Conservation (phyloP, 2,797 vertebrate species). For the Limosa lapponica region DNA sequence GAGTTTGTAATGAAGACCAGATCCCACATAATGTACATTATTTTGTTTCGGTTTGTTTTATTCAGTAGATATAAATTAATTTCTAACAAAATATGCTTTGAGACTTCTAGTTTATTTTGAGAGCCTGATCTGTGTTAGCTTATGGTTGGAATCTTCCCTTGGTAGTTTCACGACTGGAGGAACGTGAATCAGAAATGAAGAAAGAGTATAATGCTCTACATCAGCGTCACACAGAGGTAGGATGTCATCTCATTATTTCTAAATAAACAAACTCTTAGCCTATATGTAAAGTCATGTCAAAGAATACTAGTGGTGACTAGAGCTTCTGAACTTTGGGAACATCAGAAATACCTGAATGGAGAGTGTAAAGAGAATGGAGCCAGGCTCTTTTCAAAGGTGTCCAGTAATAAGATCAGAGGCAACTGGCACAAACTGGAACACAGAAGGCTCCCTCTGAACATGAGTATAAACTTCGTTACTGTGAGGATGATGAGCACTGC, state of each 20-base stretch:
- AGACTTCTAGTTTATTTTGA: background rate
- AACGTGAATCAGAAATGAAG: constrained; percentile 97
- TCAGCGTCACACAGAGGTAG: constrained; percentile 97
- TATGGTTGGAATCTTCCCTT: constrained; percentile 24
- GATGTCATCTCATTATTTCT: background rate
- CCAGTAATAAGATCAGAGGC: background rate
- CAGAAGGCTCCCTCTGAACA: background rate
- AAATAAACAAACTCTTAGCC: background rate
- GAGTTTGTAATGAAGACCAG: background rate
- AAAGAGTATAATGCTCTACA: constrained; percentile 97
- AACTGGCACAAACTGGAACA: background rate
- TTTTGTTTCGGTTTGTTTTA: background rate
- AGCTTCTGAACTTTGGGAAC: background rate
- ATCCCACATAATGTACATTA: background rate
- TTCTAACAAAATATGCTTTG: background rate
- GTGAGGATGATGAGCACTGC: background rate
- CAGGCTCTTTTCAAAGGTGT: background rate
- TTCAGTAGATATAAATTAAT: background rate
- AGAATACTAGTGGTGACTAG: background rate
- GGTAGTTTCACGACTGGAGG: constrained; percentile 93
- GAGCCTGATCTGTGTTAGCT: background rate
- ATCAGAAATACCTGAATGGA: background rate
- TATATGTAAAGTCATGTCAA: background rate
- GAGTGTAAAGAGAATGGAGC: background rate
- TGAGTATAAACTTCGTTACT: background rate